Conservation (phyloP, 2,888 invertebrate species). For the Sphaerophoria rueppellii region DNA sequence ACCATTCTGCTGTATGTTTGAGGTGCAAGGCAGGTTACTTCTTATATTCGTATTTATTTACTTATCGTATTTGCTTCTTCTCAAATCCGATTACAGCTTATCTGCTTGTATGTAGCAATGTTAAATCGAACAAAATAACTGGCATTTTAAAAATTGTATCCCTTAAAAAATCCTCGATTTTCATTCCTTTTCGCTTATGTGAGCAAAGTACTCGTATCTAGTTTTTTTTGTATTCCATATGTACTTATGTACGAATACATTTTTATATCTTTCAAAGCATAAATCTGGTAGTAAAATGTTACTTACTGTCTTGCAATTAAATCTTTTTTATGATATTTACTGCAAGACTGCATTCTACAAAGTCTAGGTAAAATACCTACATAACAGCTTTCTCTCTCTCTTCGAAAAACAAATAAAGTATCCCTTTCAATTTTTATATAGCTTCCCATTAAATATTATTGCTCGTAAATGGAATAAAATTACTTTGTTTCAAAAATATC, state of each 20-base stretch:
- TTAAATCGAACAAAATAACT: too few species aligned
- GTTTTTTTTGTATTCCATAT: neutral
- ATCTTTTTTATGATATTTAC: slow-evolving; percentile 10
- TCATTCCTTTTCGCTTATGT: too few species aligned
- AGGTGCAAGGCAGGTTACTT: neutral
- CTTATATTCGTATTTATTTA: too few species aligned
- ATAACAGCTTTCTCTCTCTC: slow-evolving; percentile 17
- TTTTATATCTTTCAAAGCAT: neutral
- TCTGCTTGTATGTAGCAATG: neutral
- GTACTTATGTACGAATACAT: neutral
- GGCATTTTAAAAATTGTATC: neutral
- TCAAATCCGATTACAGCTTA: slow-evolving; percentile 12
- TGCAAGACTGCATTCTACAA: neutral
- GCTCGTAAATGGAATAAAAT: slow-evolving; percentile 37
- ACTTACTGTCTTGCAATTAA: slow-evolving; percentile 19
- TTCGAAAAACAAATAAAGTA: slow-evolving; percentile 3
- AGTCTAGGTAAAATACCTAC: neutral
- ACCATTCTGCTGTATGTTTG: neutral
- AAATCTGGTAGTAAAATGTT: neutral
- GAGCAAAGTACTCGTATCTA: neutral
- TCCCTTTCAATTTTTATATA: slow-evolving; percentile 25
- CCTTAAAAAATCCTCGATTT: neutral
- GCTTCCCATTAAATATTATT: slow-evolving; percentile 40
- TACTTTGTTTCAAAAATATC: slow-evolving; percentile 32
- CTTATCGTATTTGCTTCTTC: neutral